Evolutionary conservation across 2,888 invertebrate genomes (phyloP).

Genomic region (Stenodema calcarata): DNA sequence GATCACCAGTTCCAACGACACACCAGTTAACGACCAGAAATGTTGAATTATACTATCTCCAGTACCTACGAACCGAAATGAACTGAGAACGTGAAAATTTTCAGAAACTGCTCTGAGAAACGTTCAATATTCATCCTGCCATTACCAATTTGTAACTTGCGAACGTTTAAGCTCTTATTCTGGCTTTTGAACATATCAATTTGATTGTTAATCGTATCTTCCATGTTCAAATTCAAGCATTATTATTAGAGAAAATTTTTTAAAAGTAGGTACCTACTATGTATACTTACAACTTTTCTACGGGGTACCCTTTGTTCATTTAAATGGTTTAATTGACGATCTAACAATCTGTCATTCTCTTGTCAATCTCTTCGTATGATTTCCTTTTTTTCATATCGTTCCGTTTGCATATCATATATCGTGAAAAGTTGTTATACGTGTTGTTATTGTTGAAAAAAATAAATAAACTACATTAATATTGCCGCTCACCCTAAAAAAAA

Average conservation of each 20-base stretch:
- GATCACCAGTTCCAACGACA: no score
- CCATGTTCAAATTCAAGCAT: constrained; percentile 14
- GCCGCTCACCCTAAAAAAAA: constrained; percentile 53
- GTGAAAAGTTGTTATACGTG: constrained; percentile 39
- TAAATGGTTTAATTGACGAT: not conserved
- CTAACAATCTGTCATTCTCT: no score
- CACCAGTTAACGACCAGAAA: no score
- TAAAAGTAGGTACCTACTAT: not conserved
- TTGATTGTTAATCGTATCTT: constrained; percentile 33
- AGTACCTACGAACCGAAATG: not conserved
- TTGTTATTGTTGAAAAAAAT: constrained; percentile 35
- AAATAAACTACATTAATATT: constrained; percentile 27
- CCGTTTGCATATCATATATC: constrained; percentile 36
- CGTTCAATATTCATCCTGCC: not conserved
- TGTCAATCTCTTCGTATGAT: not conserved
- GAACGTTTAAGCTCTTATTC: not conserved
- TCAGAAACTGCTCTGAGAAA: not conserved
- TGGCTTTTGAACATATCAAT: constrained; percentile 52
- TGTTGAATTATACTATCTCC: no score
- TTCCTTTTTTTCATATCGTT: not conserved
- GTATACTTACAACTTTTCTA: not conserved
- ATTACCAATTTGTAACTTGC: not conserved
- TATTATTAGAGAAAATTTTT: not conserved
- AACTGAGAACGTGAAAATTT: not conserved
- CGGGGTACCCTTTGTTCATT: not conserved